Base-by-base conservation (phyloP, 1,140 invertebrate species). In the Bombus picipes region DNA sequence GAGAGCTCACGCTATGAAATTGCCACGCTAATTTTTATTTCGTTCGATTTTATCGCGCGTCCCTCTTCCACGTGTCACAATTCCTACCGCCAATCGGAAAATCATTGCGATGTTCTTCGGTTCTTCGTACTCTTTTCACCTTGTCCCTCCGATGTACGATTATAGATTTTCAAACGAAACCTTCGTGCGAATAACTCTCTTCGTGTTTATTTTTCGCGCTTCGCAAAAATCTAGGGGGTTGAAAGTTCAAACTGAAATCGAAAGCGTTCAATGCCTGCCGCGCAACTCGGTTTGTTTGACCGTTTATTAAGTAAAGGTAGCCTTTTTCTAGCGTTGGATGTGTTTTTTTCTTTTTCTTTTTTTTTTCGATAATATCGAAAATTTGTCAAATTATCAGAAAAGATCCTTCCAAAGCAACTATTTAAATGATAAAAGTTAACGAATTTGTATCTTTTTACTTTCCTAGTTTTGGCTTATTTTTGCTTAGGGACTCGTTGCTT, bases 21-120 rank as follows among this genome's bases (percentile, higher is more conserved):
- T 22, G 47, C 5, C 47, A 53, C 18, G 18, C 18, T 53, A 53
- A 53, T 53, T 53, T 22, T 53, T 53, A 53, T 53, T 18, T 18
- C 47, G 18, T 53, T 53, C 47, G 47, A 18, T 53, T 6, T 18
- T 6, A 53, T 62, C 10, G 28, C 10, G 28, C 59, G 59, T 28
- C 28, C 10, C 47, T 22, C 18, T 53, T n/a, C 28, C 28, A n/a
- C 32, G 41, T 66, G 72, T 72, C 83, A 83, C 83, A 62, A 47
- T 32, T 6, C 41, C 32, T 15, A 34, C 4, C 65, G 25, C 10
- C 25, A 25, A 39, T n/a, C 22, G 39, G 8, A 32, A 53, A 25
- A 53, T 34, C n/a, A 13, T 25, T 34, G 9, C 1, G 47, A 53
- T 4, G 1, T 32, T 15, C n/a, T 32, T 15, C n/a, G 28, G 8